A percentile compares a stretch with the other conserved stretches of the same genome.
phyloP scores from a whole-genome alignment of 2,888 invertebrate genomes.

The Eurytoma adleriae region DNA sequence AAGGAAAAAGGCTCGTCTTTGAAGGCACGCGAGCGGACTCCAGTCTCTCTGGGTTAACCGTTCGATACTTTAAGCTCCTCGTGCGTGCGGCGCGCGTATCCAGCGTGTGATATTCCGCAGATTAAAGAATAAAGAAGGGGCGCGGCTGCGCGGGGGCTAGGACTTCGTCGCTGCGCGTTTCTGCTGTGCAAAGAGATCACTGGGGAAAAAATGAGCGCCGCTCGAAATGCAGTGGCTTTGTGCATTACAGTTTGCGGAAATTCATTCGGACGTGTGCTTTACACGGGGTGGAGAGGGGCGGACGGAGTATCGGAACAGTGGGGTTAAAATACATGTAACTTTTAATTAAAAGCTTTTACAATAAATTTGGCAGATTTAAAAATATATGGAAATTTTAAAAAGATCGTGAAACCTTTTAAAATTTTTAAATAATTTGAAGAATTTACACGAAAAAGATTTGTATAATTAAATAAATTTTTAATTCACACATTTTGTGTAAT shows the following conservation, averaged over 20 bases:
- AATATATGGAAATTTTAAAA: no score
- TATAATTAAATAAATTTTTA: no score
- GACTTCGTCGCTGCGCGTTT: not conserved
- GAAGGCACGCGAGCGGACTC: conserved; percentile 42
- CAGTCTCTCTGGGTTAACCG: conserved; percentile 48
- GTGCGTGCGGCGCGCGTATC: not conserved
- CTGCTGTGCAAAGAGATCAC: conserved; percentile 4
- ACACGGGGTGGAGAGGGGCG: not conserved
- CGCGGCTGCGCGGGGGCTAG: not conserved
- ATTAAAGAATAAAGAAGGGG: conserved; percentile 54
- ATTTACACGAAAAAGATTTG: not conserved
- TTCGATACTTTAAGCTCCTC: conserved; percentile 49
- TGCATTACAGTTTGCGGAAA: not conserved
- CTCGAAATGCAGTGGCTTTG: not conserved
- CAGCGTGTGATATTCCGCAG: conserved; percentile 22
- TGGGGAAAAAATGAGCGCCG: not conserved
- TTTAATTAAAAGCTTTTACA: not conserved
- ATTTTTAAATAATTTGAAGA: not conserved
- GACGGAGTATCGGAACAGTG: conserved; percentile 3
- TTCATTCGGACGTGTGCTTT: not conserved
- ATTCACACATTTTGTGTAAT: no score
- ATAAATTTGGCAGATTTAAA: no score
- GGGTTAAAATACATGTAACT: no score
- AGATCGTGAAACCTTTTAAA: no score
- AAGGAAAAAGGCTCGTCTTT: conserved; percentile 60